Evolutionary conservation across 2,113 vertebrate genomes (phyloP).

Genomic region (Ursus arctos): DNA sequence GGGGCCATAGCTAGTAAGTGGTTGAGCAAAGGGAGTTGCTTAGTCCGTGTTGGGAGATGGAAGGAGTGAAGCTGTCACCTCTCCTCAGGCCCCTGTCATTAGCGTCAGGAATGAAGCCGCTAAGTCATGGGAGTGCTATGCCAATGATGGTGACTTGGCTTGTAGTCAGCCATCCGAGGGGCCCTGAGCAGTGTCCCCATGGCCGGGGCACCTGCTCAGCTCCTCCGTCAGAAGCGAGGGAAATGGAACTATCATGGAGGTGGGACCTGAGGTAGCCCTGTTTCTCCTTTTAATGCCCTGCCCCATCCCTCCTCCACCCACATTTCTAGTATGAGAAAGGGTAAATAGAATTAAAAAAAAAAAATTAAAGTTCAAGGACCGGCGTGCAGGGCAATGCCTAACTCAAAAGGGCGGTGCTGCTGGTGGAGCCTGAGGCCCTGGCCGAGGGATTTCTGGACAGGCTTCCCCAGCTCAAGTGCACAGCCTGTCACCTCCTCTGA

Average conservation of each 20-base stretch:
- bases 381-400: not conserved
- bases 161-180: not conserved
- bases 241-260: not conserved
- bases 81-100: not conserved
- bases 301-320: not conserved
- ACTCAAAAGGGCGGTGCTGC: not conserved
- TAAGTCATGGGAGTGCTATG: not conserved
- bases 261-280: not conserved
- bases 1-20: not conserved
- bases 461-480: not conserved
- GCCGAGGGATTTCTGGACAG: not conserved
- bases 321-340: not conserved
- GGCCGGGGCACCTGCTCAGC: not conserved
- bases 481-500: not conserved
- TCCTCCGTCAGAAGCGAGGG: not conserved
- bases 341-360: not conserved
- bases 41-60: not conserved
- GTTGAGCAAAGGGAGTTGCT: not conserved
- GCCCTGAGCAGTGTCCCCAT: not conserved
- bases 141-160: not conserved
- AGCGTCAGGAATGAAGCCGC: conserved; percentile 46
- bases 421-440: not conserved
- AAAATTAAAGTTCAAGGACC: not conserved
- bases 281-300: not conserved
- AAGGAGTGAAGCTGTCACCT: not conserved